Evolutionary conservation across 2,113 vertebrate species (phyloP).

Genomic region (Struthidea cinerea): DNA sequence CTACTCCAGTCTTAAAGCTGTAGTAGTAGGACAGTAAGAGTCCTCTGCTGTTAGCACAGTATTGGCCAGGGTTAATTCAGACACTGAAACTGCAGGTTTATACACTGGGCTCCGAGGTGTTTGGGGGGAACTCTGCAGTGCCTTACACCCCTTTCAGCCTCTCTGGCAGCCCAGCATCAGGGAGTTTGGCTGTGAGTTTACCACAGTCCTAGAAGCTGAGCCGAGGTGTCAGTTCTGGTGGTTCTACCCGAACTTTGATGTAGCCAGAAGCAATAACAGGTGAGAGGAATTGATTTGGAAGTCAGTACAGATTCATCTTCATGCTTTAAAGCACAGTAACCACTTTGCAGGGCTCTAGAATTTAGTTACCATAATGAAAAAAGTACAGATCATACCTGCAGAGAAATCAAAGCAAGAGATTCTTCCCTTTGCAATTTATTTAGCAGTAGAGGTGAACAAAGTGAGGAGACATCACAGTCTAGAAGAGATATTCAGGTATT

Average conservation of each 20-base stretch:
- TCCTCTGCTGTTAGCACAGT: not conserved
- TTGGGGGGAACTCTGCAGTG: no score
- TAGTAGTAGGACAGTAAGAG: fast-evolving
- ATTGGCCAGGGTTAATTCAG: fast-evolving
- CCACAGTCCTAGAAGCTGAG: not conserved
- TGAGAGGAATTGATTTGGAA: not conserved
- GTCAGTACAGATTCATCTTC: not conserved
- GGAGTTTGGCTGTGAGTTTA: not conserved
- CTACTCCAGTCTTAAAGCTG: not conserved
- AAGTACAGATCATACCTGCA: not conserved
- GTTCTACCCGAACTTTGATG: not conserved
- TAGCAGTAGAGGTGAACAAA: not conserved
- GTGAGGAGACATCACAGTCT: not conserved
- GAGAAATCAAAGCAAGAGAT: not conserved
- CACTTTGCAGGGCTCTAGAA: not conserved
- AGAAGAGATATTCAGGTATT: not conserved
- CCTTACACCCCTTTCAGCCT: not conserved
- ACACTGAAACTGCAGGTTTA: not conserved
- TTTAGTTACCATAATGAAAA: not conserved
- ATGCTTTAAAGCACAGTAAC: not conserved
- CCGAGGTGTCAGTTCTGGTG: not conserved
- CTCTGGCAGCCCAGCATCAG: not conserved
- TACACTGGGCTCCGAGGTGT: no score
- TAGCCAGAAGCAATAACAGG: not conserved
- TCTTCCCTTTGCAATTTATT: not conserved